phyloP scores from a whole-genome alignment of 1,140 invertebrate genomes.

The Drosophila ohnishii region DNA sequence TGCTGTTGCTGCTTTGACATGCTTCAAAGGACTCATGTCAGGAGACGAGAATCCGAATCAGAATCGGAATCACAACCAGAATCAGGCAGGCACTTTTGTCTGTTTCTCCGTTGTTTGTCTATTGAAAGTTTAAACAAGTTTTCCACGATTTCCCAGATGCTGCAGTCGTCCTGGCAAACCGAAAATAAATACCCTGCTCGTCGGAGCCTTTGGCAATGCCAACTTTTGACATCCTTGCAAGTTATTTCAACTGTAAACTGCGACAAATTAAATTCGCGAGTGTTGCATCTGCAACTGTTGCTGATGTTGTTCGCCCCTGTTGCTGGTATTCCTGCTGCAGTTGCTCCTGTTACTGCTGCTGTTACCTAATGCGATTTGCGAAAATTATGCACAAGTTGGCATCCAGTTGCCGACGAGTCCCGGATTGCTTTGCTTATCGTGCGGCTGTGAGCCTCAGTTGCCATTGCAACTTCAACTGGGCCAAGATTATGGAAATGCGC shows the following conservation, averaged over 20 bases:
- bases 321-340: conserved; percentile 27
- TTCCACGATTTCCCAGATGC: conserved; percentile 35
- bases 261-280: conserved; percentile 76
- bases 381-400: conserved; percentile 73
- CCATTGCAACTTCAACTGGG: conserved; percentile 47
- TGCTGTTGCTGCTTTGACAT: conserved; percentile 70
- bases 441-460: conserved; percentile 33
- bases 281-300: conserved; percentile 52
- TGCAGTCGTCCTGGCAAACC: conserved; percentile 26
- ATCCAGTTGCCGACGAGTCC: conserved; percentile 31
- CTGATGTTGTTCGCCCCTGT: conserved; percentile 13
- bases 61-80: conserved; percentile 25
- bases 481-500: conserved; percentile 75
- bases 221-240: conserved; percentile 60
- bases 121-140: conserved; percentile 79
- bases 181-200: conserved; percentile 46
- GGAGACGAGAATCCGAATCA: conserved; percentile 32
- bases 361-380: conserved; percentile 69
- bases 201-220: conserved; percentile 25
- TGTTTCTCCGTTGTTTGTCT: conserved; percentile 56
- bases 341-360: conserved; percentile 42
- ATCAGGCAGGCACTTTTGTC: conserved; percentile 63
- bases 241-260: conserved; percentile 78
- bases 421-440: conserved; percentile 72
- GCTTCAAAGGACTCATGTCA: conserved; percentile 73